phyloP scores from a whole-genome alignment of 2,797 vertebrate species.

The Squalus acanthias region DNA sequence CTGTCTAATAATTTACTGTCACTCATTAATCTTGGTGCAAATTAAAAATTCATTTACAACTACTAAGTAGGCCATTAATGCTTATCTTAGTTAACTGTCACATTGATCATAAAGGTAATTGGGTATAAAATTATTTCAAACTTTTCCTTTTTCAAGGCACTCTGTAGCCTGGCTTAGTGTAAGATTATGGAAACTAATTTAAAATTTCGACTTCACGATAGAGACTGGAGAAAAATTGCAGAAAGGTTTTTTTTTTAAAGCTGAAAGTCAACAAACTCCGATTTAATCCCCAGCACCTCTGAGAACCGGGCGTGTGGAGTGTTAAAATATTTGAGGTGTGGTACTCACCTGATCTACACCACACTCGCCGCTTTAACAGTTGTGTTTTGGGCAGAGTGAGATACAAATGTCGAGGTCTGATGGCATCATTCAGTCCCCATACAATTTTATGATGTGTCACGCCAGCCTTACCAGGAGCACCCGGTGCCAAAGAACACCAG shows the following conservation, averaged over 20 bases:
- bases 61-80: conserved; percentile 11
- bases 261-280: background rate
- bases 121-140: conserved; percentile 2
- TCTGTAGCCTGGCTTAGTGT: background rate
- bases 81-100: background rate
- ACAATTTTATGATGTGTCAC: background rate
- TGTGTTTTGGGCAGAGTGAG: background rate
- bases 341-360: background rate
- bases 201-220: background rate
- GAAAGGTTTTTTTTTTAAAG: background rate
- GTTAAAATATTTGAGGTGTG: background rate
- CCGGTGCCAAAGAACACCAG: background rate
- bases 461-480: background rate
- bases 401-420: background rate
- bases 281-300: background rate
- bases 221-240: background rate
- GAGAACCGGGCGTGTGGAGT: background rate
- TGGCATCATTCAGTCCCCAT: background rate
- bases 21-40: background rate
- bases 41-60: conserved; percentile 9
- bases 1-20: background rate
- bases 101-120: conserved; percentile 24
- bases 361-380: background rate
- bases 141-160: background rate
- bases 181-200: background rate